These are phyloP conservation scores for Leptinotarsa defecta DNA, from an alignment of 1,140 invertebrate species.

Conservation along the genomic window DNA sequence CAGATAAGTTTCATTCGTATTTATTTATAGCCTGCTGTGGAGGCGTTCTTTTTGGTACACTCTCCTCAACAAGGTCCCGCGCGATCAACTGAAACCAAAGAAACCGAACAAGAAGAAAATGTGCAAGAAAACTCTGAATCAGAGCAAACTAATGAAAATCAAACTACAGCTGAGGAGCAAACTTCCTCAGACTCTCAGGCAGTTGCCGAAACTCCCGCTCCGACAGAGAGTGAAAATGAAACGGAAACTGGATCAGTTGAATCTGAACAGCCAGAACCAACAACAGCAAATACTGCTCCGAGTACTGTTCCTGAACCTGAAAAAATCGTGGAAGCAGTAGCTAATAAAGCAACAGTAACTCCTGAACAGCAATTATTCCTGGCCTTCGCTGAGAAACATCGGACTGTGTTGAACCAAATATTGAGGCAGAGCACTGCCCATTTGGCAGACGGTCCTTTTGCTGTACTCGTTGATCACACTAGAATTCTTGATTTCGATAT, in stretches of 20 bases:
- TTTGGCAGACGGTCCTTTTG: constrained; percentile 86
- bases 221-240: not conserved
- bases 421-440: constrained; percentile 84
- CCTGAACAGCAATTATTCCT: constrained; percentile 77
- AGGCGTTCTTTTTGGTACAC: constrained; percentile 90
- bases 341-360: constrained; percentile 54
- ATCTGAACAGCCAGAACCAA: not conserved
- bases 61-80: constrained; percentile 64
- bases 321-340: constrained; percentile 44
- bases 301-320: constrained; percentile 23
- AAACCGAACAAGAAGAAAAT: constrained; percentile 27
- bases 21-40: constrained; percentile 79
- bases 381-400: constrained; percentile 86
- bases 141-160: not conserved
- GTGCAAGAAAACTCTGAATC: constrained; percentile 11
- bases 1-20: not conserved
- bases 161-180: constrained; percentile 4
- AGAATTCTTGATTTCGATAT: constrained; percentile 91
- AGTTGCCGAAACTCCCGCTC: constrained; percentile 50
- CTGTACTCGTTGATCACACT: constrained; percentile 88
- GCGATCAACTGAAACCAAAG: constrained; percentile 32
- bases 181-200: not conserved
- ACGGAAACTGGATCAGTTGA: not conserved
- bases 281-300: constrained; percentile 28
- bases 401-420: constrained; percentile 91